These are phyloP conservation scores for Lottia scabra DNA, from an alignment of 2,888 invertebrate genomes.

Conservation along the genomic window DNA sequence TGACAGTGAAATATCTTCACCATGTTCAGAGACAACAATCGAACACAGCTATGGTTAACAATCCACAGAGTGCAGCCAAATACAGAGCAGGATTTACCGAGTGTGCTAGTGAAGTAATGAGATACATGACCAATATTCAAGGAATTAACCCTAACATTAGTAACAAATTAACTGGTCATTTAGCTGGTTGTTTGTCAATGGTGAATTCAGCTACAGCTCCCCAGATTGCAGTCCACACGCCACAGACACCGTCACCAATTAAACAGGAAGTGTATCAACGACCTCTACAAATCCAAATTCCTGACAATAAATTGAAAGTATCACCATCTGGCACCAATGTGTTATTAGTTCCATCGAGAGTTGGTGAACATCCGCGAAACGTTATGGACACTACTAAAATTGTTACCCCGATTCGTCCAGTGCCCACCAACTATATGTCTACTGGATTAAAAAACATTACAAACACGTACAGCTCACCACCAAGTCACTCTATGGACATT, in stretches of 20 bases:
- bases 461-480: neutral
- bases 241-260: neutral
- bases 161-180: slow-evolving; percentile 53
- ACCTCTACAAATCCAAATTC: slow-evolving; percentile 3
- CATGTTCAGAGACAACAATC: neutral
- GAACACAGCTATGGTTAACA: neutral
- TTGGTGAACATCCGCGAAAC: neutral
- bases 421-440: neutral
- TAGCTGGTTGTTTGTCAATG: slow-evolving; percentile 48
- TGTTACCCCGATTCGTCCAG: neutral
- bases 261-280: neutral
- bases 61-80: slow-evolving; percentile 31
- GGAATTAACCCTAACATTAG: slow-evolving; percentile 53
- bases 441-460: neutral
- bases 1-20: neutral
- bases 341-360: neutral
- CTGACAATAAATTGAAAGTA: neutral
- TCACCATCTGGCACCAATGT: neutral
- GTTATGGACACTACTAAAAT: neutral
- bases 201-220: neutral
- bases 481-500: neutral
- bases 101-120: slow-evolving; percentile 62
- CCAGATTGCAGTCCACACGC: neutral
- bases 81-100: slow-evolving; percentile 63
- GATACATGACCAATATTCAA: slow-evolving; percentile 55